A percentile compares a stretch with the other conserved stretches of the same genome.
These are phyloP conservation scores for Buceros bicornis DNA, from an alignment of 2,797 vertebrate species.

Conservation along the genomic window DNA sequence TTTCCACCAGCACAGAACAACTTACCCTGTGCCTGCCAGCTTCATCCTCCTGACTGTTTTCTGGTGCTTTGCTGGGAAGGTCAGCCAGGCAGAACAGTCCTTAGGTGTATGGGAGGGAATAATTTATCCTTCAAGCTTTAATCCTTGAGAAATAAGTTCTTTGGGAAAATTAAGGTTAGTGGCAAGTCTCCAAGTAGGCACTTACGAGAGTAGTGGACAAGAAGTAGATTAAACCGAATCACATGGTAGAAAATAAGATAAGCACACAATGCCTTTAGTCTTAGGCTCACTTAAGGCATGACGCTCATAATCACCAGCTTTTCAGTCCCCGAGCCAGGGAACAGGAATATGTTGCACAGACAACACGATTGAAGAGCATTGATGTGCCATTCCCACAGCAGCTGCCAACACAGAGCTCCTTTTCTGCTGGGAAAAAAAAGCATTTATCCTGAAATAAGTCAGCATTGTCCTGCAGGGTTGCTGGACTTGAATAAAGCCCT, in stretches of 20 bases:
- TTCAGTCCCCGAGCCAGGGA: not conserved
- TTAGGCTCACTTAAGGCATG: not conserved
- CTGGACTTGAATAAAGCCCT: not conserved
- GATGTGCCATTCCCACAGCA: not conserved
- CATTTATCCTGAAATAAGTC: not conserved
- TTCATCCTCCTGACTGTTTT: constrained; percentile 23
- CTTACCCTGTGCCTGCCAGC: not conserved
- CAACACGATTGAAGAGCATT: not conserved
- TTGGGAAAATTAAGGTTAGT: constrained; percentile 17
- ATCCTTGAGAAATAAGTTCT: constrained; percentile 60
- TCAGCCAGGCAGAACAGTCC: constrained; percentile 29
- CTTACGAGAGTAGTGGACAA: constrained; percentile 7
- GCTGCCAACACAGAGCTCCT: not conserved
- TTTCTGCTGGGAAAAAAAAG: not conserved
- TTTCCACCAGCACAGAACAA: not conserved
- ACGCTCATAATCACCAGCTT: not conserved
- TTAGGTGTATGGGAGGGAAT: constrained; percentile 12
- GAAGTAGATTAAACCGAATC: constrained; percentile 50
- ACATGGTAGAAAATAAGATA: constrained; percentile 35
- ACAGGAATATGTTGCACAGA: not conserved
- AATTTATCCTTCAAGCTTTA: constrained; percentile 59
- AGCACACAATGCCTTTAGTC: not conserved
- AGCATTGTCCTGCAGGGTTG: not conserved
- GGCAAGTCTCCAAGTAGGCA: constrained; percentile 41
- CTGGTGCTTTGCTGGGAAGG: constrained; percentile 15